Evolutionary conservation across 2,888 invertebrate species (phyloP).

Genomic region (Ophioninae sp.): DNA sequence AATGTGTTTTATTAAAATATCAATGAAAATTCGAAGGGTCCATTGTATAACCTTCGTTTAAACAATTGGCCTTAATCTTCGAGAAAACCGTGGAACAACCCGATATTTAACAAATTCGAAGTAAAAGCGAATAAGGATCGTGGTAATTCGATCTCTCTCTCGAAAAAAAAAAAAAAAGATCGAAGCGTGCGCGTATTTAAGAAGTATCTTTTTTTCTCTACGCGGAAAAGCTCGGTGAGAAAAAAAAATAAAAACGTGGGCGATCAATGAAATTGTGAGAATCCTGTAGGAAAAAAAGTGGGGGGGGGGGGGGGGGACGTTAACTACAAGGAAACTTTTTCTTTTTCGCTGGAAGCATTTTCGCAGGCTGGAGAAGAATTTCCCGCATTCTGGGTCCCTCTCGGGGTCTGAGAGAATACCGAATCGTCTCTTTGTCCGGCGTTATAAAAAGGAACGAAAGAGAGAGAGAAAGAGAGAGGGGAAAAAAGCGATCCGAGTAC

Average conservation of each 20-base stretch:
- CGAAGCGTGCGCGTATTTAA: slow-evolving; percentile 11
- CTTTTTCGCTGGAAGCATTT: slow-evolving; percentile 34
- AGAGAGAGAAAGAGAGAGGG: slow-evolving; percentile 29
- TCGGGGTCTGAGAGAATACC: slow-evolving; percentile 38
- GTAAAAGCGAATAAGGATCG: neutral
- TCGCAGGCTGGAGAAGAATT: slow-evolving; percentile 42
- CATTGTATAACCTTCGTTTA: too few species aligned
- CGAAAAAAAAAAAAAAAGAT: neutral
- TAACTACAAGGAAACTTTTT: slow-evolving; percentile 48
- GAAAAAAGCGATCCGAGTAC: slow-evolving; percentile 44
- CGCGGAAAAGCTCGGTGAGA: slow-evolving; percentile 25
- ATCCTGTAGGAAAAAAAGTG: slow-evolving; percentile 22
- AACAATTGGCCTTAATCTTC: neutral
- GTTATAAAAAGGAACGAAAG: neutral
- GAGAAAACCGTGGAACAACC: neutral
- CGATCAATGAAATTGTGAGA: slow-evolving; percentile 43
- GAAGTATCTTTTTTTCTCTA: slow-evolving; percentile 16
- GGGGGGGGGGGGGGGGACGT: too few species aligned
- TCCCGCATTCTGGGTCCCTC: slow-evolving; percentile 53
- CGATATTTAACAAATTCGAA: neutral
- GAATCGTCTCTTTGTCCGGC: slow-evolving; percentile 58
- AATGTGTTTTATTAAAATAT: too few species aligned
- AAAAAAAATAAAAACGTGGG: too few species aligned
- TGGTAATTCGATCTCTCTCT: neutral
- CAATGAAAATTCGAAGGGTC: too few species aligned